Percentiles rank a stretch among this genome's conserved stretches.
Evolutionary conservation across 2,797 vertebrate species (phyloP).

Genomic region (Propithecus perrieri): DNA sequence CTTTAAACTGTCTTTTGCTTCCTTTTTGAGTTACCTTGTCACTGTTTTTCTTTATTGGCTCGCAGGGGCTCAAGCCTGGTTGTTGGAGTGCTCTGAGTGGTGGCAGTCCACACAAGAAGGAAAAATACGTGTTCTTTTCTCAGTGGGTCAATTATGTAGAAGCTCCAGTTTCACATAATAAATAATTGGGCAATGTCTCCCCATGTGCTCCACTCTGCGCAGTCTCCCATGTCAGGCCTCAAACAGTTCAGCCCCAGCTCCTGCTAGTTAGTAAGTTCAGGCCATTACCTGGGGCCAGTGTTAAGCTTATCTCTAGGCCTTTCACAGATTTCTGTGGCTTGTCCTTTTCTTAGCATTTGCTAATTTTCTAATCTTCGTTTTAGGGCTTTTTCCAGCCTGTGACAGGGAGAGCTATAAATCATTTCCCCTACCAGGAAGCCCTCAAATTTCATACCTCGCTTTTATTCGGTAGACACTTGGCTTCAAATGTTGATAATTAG

Average conservation of each 20-base stretch:
- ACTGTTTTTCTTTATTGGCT: background rate
- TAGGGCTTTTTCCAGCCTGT: background rate
- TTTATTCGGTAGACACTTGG: background rate
- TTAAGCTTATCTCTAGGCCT: background rate
- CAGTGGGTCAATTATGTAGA: background rate
- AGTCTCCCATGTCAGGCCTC: background rate
- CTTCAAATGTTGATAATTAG: background rate
- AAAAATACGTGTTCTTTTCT: background rate
- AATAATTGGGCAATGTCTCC: background rate
- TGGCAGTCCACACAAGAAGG: background rate
- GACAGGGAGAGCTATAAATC: background rate
- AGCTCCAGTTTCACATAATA: background rate
- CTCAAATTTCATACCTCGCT: background rate
- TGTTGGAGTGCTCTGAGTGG: background rate
- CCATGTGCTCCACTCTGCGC: background rate
- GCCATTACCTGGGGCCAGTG: background rate
- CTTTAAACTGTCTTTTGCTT: background rate
- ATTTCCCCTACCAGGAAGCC: background rate
- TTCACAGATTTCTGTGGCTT: background rate
- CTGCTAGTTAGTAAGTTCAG: background rate
- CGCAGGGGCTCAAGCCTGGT: background rate
- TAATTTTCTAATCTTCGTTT: background rate
- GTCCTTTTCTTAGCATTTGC: background rate
- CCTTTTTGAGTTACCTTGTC: background rate
- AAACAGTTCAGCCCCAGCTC: background rate